phyloP scores from a whole-genome alignment of 2,113 vertebrate species.

The Poeciliopsis turrubarensis region DNA sequence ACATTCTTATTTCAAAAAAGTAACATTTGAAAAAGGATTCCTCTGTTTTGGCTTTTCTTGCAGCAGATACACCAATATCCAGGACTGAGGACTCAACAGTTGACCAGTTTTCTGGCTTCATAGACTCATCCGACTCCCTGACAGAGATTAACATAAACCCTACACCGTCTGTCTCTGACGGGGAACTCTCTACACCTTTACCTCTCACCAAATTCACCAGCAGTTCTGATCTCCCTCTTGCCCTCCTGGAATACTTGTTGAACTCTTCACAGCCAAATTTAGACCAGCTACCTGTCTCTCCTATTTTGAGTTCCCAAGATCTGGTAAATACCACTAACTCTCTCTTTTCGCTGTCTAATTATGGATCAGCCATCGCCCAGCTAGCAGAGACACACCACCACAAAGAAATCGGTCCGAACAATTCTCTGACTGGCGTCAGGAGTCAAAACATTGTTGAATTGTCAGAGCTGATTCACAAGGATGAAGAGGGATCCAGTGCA shows the following conservation, averaged over 20 bases:
- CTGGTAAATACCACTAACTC: background rate
- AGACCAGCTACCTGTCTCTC: background rate
- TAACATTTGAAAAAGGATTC: slow-evolving; percentile 3
- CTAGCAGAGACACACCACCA: background rate
- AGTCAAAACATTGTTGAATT: background rate
- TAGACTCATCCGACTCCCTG: background rate
- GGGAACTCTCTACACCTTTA: background rate
- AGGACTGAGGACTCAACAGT: slow-evolving; percentile 5
- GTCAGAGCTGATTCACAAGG: accelerated
- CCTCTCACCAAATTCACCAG: slow-evolving; percentile 12
- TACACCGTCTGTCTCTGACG: background rate
- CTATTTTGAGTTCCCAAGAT: slow-evolving; percentile 1
- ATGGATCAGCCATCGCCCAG: slow-evolving; percentile 1
- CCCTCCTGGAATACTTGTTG: slow-evolving; percentile 47
- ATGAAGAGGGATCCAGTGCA: background rate
- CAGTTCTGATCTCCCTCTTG: slow-evolving; percentile 7
- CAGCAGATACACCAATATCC: slow-evolving; percentile 22
- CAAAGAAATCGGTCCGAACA: background rate
- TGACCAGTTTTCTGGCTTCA: slow-evolving; percentile 8
- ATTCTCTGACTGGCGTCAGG: background rate
- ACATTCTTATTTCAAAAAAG: background rate
- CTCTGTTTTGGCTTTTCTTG: slow-evolving; percentile 44
- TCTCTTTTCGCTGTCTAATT: background rate
- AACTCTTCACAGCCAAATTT: slow-evolving; percentile 43
- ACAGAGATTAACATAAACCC: background rate